Evolutionary conservation across 2,797 vertebrate genomes (phyloP).

Genomic region (Microtus californicus): DNA sequence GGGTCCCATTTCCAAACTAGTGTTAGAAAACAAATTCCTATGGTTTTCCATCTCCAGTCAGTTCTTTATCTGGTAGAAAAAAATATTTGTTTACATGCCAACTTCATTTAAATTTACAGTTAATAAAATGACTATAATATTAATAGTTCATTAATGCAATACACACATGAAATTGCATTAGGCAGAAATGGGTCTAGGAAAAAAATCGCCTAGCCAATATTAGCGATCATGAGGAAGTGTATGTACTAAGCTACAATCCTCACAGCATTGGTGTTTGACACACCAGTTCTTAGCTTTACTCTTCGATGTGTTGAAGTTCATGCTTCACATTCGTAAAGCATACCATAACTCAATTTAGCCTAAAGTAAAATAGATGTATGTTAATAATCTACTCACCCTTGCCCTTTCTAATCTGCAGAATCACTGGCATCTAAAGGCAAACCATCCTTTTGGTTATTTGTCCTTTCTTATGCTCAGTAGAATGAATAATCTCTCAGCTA

Average conservation of each 20-base stretch:
- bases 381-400: not conserved
- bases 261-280: not conserved
- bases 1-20: not conserved
- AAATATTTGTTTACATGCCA: not conserved
- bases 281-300: not conserved
- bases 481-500: not conserved
- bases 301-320: not conserved
- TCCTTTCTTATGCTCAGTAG: not conserved
- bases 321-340: slow-evolving; percentile 22
- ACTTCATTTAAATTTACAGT: slow-evolving; percentile 46
- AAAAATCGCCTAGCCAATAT: not conserved
- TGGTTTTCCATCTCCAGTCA: not conserved
- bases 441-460: not conserved
- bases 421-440: not conserved
- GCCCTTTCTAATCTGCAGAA: not conserved
- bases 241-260: not conserved
- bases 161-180: not conserved
- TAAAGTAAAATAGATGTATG: not conserved
- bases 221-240: not conserved
- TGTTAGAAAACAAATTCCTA: not conserved
- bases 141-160: not conserved
- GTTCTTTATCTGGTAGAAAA: slow-evolving; percentile 46
- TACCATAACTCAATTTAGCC: not conserved
- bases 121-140: not conserved
- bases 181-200: not conserved